Evolutionary conservation across 2,888 invertebrate genomes (phyloP).

Genomic region (Clostera curtula): DNA sequence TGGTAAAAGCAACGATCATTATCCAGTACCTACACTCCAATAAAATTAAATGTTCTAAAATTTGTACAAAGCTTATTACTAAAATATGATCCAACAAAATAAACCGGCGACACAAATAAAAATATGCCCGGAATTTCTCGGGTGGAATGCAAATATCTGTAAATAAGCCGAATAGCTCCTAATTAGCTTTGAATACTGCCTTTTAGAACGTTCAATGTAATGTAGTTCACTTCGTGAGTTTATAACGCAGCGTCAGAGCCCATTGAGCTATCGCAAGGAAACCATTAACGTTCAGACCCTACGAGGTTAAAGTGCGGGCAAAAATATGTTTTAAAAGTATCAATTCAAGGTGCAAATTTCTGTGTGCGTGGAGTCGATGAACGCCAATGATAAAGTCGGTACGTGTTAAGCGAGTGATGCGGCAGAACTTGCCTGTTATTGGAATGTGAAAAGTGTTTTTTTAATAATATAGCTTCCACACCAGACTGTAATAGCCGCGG

Average conservation of each 20-base stretch:
- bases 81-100: no score
- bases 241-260: slow-evolving; percentile 30
- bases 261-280: slow-evolving; percentile 47
- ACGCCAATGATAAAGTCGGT: slow-evolving; percentile 25
- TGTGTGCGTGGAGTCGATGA: slow-evolving; percentile 14
- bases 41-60: no score
- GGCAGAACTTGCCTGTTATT: slow-evolving; percentile 40
- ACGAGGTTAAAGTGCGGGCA: slow-evolving; percentile 18
- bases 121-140: no score
- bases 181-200: slow-evolving; percentile 9
- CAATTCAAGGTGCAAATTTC: slow-evolving; percentile 22
- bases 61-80: no score
- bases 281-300: slow-evolving; percentile 36
- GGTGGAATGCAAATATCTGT: no score
- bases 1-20: no score
- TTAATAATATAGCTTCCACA: no score
- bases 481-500: no score
- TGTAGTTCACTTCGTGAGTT: slow-evolving; percentile 31
- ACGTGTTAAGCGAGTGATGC: slow-evolving; percentile 29
- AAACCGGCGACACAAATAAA: no score
- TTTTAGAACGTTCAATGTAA: slow-evolving; percentile 19
- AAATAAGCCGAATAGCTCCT: slow-evolving; percentile 10
- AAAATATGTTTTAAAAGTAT: slow-evolving; percentile 19
- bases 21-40: no score
- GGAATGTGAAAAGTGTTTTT: no score